These are phyloP conservation scores for Neoscelio sp. DNA, from an alignment of 2,888 invertebrate species.

Conservation along the genomic window DNA sequence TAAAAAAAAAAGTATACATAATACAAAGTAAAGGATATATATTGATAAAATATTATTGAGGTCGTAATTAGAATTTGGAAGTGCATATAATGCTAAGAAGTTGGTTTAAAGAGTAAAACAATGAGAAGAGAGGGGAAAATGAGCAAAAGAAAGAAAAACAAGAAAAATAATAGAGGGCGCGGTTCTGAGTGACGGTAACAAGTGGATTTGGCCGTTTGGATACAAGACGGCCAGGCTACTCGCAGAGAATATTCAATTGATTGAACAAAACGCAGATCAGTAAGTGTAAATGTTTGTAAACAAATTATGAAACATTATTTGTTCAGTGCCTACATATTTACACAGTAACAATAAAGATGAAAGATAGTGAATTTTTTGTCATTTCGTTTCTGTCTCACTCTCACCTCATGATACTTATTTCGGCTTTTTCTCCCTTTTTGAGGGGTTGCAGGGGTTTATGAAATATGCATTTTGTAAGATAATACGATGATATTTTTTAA, in stretches of 20 bases:
- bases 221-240: constrained; percentile 71
- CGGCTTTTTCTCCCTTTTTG: too few relatives aligned
- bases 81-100: constrained; percentile 78
- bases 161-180: constrained; percentile 56
- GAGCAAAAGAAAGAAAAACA: constrained; percentile 25
- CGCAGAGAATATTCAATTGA: constrained; percentile 77
- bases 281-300: constrained; percentile 83
- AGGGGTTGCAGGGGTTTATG: too few relatives aligned
- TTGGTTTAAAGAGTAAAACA: constrained; percentile 62
- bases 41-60: constrained; percentile 81
- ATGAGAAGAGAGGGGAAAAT: constrained; percentile 3
- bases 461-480: too few relatives aligned
- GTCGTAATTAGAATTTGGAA: constrained; percentile 79
- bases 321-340: constrained; percentile 83
- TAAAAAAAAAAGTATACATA: constrained; percentile 80
- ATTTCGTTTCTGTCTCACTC: constrained; percentile 69
- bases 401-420: too few relatives aligned
- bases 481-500: too few relatives aligned
- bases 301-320: constrained; percentile 83
- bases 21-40: constrained; percentile 77
- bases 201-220: constrained; percentile 71
- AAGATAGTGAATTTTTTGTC: constrained; percentile 77
- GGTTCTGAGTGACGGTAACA: constrained; percentile 72
- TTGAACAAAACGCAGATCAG: constrained; percentile 78
- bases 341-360: constrained; percentile 82